Evolutionary conservation across 2,113 vertebrate genomes (phyloP), one percentile per base, ranked within the genome.

Genomic region (Petroica traversi): DNA sequence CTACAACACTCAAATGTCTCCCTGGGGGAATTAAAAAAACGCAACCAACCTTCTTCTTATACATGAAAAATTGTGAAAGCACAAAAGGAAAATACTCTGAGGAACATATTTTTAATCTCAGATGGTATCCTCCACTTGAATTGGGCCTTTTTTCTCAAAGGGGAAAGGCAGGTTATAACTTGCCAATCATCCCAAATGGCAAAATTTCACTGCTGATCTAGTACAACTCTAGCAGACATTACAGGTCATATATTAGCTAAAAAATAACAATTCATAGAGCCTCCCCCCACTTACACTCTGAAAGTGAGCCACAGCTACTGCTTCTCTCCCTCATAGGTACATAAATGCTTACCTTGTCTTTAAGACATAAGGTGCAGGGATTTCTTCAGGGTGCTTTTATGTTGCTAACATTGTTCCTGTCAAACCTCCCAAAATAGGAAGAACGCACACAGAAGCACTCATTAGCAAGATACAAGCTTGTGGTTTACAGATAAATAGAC

Each of bases 311-410:
- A 19, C 5, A 33, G 29, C 46, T 71, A 19, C 51, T 59, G 3
- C 19, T 79, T 51, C 46, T 6, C 2, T 51, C 43, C 5, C 2
- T 10, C 0, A 0, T 9, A 28, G 2, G 11, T 23, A 46, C 28
- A 34, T 26, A 68, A 63, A 76, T 8, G 23, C 83, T 96, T 95
- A 98, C 97, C 97, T 98, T 97, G 85, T 98, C 98, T 83, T 97
- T 96, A 90, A 96, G 58, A 46, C 92, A 95, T 22, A 97, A 95
- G 7, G 33, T 94, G 46, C 62, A 76, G 38, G 89, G 92, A 63
- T 95, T 89, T 8, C 96, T 95, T 74, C 97, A 77, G 5, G 97
- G 92, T 41, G 63, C 85, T 98, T 95, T 97, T 98, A 98, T 2
- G 85, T 96, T 31, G 92, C 94, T n/a, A 19, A 52, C 28, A 38